phyloP scores from a whole-genome alignment of 2,113 vertebrate genomes.

The Glareola pratincola region DNA sequence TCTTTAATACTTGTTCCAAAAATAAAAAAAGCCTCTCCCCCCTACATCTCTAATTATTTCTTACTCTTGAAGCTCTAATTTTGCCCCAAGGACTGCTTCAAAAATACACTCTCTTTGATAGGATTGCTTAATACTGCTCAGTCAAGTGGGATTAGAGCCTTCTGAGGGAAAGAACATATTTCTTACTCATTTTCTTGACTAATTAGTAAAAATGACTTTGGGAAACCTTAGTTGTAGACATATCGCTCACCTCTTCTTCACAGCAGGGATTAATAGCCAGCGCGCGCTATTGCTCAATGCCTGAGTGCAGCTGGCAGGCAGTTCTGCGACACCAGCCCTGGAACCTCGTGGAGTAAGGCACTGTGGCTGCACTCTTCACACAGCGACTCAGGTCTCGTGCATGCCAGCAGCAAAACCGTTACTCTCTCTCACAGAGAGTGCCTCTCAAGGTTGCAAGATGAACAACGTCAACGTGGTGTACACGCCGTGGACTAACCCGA shows the following conservation, averaged over 20 bases:
- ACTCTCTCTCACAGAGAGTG: neutral
- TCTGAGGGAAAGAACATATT: conserved; percentile 19
- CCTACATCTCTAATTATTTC: conserved; percentile 43
- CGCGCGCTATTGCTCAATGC: accelerated
- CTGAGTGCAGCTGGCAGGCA: neutral
- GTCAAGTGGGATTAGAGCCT: conserved; percentile 54
- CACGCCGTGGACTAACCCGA: conserved; percentile 91
- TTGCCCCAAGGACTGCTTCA: conserved; percentile 55
- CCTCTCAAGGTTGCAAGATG: conserved; percentile 99
- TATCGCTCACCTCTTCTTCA: neutral
- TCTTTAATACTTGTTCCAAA: conserved; percentile 61
- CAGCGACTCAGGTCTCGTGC: neutral
- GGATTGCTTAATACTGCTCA: conserved; percentile 39
- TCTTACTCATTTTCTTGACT: conserved; percentile 39
- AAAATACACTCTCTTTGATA: conserved; percentile 51
- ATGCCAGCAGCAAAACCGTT: neutral
- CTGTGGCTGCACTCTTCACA: accelerated
- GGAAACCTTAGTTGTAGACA: neutral
- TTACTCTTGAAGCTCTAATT: conserved; percentile 47
- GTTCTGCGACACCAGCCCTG: neutral
- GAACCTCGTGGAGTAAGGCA: accelerated
- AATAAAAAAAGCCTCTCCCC: conserved; percentile 41
- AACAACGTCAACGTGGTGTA: conserved; percentile 93
- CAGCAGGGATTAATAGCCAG: neutral
- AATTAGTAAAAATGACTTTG: conserved; percentile 42